Evolutionary conservation across 2,797 vertebrate species (phyloP).

Genomic region (Spinibarbus caldwelli): DNA sequence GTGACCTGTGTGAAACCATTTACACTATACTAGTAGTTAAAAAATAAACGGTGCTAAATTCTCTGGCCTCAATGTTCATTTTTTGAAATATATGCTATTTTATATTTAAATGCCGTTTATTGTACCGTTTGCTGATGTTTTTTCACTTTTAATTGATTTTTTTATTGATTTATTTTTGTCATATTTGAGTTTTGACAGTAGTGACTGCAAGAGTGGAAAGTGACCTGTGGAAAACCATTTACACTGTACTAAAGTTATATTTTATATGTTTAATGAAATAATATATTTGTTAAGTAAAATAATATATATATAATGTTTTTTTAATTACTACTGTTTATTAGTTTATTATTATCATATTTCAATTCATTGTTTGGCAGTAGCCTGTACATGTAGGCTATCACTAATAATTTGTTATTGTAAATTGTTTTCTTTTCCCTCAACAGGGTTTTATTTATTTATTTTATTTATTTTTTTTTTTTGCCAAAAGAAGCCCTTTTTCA

Average conservation of each 20-base stretch:
- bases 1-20: constrained; percentile 48
- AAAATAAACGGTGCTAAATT: background rate
- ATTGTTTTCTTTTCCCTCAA: background rate
- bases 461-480: background rate
- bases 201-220: background rate
- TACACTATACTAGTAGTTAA: background rate
- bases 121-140: background rate
- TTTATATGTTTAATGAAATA: background rate
- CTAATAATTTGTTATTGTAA: background rate
- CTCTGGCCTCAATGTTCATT: background rate
- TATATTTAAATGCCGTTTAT: background rate
- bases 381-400: background rate
- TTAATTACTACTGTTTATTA: background rate
- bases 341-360: background rate
- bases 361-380: background rate
- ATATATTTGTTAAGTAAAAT: background rate
- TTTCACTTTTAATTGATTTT: background rate
- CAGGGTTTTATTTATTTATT: no score
- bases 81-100: background rate
- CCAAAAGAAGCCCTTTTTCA: background rate
- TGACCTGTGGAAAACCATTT: background rate
- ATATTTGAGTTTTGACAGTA: background rate
- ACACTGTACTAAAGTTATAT: background rate
- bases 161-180: background rate
- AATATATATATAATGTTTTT: background rate